A percentile compares a stretch with the other conserved stretches of the same genome.
These are phyloP conservation scores for Xylocampa areola DNA, from an alignment of 2,888 invertebrate genomes.

Conservation along the genomic window DNA sequence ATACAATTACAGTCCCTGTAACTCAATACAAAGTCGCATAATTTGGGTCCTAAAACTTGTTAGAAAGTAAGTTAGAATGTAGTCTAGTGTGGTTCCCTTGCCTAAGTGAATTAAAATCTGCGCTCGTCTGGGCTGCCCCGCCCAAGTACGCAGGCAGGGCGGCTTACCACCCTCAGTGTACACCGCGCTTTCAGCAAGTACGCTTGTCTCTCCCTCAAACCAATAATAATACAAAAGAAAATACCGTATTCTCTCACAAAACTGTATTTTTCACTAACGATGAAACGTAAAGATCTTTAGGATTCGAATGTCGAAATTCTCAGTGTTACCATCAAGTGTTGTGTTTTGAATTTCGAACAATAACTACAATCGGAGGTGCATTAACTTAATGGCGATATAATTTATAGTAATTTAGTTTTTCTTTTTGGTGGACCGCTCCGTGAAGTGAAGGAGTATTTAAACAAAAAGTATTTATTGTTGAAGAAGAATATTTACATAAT, in stretches of 20 bases:
- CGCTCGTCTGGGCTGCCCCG: conserved; percentile 64
- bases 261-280: conserved; percentile 34
- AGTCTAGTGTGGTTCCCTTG: conserved; percentile 47
- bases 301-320: conserved; percentile 22
- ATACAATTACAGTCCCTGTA: conserved; percentile 6
- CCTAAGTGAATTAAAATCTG: conserved; percentile 79
- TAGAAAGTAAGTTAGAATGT: conserved; percentile 42
- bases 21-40: conserved; percentile 2
- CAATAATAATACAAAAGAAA: conserved; percentile 33
- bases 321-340: conserved; percentile 42
- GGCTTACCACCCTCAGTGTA: conserved; percentile 68
- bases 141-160: conserved; percentile 63
- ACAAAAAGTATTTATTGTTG: conserved; percentile 17
- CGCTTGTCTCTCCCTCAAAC: conserved; percentile 55
- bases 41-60: conserved; percentile 11
- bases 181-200: conserved; percentile 55
- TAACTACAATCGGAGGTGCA: conserved; percentile 19
- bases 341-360: conserved; percentile 37
- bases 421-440: conserved; percentile 6
- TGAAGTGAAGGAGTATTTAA: neutral
- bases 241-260: conserved; percentile 22
- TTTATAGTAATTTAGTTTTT: neutral
- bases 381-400: neutral
- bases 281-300: neutral
- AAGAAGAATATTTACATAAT: neutral